Evolutionary conservation across 2,888 invertebrate genomes (phyloP).

Genomic region (Danaus chrysippus): DNA sequence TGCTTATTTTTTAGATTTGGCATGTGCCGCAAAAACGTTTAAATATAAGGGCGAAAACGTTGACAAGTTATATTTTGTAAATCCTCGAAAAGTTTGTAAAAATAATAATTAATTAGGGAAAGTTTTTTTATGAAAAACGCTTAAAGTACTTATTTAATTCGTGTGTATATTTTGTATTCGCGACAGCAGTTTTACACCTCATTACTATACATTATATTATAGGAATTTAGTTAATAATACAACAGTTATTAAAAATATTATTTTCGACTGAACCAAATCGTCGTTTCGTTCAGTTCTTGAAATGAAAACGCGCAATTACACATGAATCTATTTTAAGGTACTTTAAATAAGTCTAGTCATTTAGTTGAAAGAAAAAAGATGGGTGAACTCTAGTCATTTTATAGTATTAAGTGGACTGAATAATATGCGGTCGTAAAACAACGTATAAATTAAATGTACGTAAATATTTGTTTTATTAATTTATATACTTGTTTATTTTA

Average conservation of each 20-base stretch:
- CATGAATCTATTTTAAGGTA: slow-evolving; percentile 16
- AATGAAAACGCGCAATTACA: slow-evolving; percentile 4
- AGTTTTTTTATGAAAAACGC: not conserved
- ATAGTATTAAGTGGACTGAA: slow-evolving; percentile 17
- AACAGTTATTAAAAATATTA: not conserved
- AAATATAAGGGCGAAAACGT: no score
- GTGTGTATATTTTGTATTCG: slow-evolving; percentile 4
- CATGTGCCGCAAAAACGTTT: no score
- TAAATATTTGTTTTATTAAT: not conserved
- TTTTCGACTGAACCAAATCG: not conserved
- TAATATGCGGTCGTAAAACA: slow-evolving; percentile 23
- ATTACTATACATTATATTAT: slow-evolving; percentile 6
- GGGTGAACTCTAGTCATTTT: slow-evolving; percentile 35
- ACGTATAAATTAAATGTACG: slow-evolving; percentile 12
- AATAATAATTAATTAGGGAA: no score
- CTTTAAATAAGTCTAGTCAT: slow-evolving; percentile 23
- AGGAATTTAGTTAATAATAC: not conserved
- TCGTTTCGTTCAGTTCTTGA: not conserved
- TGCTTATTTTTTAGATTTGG: no score
- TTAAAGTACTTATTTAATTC: not conserved
- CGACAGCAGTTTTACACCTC: slow-evolving; percentile 2
- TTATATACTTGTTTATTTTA: not conserved
- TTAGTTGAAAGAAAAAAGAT: slow-evolving; percentile 22
- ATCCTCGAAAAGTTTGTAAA: no score
- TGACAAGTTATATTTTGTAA: no score